Evolutionary conservation across 2,888 invertebrate genomes (phyloP).

Genomic region (Drosophila planitibia): DNA sequence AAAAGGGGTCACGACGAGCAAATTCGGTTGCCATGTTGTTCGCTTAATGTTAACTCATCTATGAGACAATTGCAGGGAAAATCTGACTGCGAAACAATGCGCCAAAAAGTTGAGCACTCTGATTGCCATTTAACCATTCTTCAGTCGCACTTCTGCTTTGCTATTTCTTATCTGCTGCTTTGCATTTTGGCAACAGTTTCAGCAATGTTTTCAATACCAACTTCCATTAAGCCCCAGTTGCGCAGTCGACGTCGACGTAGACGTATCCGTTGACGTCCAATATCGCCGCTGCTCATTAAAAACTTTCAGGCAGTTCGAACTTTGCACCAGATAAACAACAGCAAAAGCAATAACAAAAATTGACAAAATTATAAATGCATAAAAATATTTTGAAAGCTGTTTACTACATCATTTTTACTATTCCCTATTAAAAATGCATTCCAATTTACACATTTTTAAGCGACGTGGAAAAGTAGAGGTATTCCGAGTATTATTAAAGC

Average conservation of each 20-base stretch:
- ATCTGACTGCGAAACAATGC: slow-evolving; percentile 32
- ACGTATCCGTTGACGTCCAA: slow-evolving; percentile 55
- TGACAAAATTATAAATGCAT: slow-evolving; percentile 69
- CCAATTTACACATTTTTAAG: not conserved
- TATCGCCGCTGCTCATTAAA: slow-evolving; percentile 74
- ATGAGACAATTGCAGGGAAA: slow-evolving; percentile 33
- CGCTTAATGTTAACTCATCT: slow-evolving; percentile 19
- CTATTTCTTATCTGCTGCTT: slow-evolving; percentile 39
- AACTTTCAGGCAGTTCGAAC: slow-evolving; percentile 75
- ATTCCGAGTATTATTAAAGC: not conserved
- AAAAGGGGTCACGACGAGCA: not conserved
- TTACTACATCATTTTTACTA: slow-evolving; percentile 14
- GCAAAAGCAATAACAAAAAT: slow-evolving; percentile 29
- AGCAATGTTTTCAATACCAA: slow-evolving; percentile 36
- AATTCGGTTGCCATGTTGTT: slow-evolving; percentile 4
- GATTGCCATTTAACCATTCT: slow-evolving; percentile 8
- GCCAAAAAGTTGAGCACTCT: slow-evolving; percentile 24
- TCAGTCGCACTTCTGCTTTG: slow-evolving; percentile 13
- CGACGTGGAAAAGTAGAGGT: not conserved
- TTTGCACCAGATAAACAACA: slow-evolving; percentile 71
- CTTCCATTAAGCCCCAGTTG: slow-evolving; percentile 43
- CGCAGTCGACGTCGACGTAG: slow-evolving; percentile 9
- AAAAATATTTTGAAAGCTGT: slow-evolving; percentile 32
- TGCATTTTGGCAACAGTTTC: slow-evolving; percentile 63
- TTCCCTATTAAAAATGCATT: not conserved